These are phyloP conservation scores for Pyxicephalus adspersus DNA, from an alignment of 2,113 vertebrate genomes.

Conservation along the genomic window DNA sequence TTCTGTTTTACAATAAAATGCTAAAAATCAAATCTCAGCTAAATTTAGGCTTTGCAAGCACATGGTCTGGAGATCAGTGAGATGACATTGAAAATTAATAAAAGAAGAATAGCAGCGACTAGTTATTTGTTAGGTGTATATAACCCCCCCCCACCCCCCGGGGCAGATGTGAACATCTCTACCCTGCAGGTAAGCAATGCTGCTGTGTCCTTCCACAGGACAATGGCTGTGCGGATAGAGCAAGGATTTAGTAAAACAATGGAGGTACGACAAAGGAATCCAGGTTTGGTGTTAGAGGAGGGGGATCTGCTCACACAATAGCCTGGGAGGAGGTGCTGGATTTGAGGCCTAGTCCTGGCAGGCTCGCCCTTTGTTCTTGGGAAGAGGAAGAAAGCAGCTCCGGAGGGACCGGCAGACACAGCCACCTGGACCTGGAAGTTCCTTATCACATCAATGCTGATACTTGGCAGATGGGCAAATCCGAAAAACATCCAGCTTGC, in stretches of 20 bases:
- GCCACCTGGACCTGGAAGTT: not conserved
- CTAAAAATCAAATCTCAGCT: no score
- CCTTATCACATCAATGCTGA: not conserved
- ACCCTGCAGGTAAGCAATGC: not conserved
- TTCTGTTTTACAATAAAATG: no score
- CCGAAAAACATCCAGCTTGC: not conserved
- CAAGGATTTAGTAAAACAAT: not conserved
- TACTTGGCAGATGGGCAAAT: conserved; percentile 19
- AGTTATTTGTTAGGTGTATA: no score
- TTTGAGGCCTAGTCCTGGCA: not conserved
- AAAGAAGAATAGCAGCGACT: no score
- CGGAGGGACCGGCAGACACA: not conserved
- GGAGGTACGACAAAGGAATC: not conserved
- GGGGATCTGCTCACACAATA: not conserved
- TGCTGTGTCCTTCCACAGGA: not conserved
- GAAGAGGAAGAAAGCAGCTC: not conserved
- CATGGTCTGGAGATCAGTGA: no score
- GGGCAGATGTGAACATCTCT: no score
- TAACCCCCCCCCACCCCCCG: not conserved
- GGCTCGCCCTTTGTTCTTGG: conserved; percentile 36
- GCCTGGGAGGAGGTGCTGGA: conserved; percentile 16
- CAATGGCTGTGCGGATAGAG: not conserved
- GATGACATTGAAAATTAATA: no score
- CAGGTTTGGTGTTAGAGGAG: not conserved
- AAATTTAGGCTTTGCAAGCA: no score